Conservation (phyloP, 1,140 invertebrate species). For the Nylanderia fulva region DNA sequence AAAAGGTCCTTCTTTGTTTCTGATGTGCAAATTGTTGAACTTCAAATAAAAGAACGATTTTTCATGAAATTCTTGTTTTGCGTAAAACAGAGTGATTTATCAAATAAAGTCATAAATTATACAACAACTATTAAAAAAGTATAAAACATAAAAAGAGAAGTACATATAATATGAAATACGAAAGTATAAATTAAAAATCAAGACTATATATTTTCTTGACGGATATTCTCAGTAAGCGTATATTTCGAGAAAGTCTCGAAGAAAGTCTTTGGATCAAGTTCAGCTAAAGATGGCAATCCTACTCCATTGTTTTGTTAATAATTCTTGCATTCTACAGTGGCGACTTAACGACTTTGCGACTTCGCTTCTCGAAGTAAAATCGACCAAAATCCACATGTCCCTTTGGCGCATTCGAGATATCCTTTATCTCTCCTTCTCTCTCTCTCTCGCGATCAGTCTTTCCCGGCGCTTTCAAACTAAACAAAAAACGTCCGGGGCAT, state of each 20-base stretch:
- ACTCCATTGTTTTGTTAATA: not conserved
- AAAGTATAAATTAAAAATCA: too few relatives aligned
- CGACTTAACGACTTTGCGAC: not conserved
- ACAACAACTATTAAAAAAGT: too few relatives aligned
- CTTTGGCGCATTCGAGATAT: not conserved
- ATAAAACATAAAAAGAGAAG: too few relatives aligned
- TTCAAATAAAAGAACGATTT: not conserved
- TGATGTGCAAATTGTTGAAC: not conserved
- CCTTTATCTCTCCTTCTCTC: not conserved
- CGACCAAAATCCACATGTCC: not conserved
- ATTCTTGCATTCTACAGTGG: not conserved
- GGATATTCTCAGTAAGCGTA: not conserved
- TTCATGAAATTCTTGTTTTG: not conserved
- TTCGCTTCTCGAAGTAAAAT: not conserved
- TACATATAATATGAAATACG: too few relatives aligned
- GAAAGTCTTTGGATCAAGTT: not conserved
- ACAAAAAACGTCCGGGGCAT: not conserved
- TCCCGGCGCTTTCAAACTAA: slow-evolving; percentile 20
- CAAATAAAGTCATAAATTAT: not conserved
- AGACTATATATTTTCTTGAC: not conserved
- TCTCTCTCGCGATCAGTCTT: not conserved
- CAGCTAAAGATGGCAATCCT: not conserved
- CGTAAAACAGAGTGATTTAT: not conserved
- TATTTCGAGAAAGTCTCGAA: not conserved
- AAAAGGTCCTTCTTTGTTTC: too few relatives aligned